Base-by-base conservation (phyloP, 2,888 invertebrate species). In the Orthonevra nobilis region DNA sequence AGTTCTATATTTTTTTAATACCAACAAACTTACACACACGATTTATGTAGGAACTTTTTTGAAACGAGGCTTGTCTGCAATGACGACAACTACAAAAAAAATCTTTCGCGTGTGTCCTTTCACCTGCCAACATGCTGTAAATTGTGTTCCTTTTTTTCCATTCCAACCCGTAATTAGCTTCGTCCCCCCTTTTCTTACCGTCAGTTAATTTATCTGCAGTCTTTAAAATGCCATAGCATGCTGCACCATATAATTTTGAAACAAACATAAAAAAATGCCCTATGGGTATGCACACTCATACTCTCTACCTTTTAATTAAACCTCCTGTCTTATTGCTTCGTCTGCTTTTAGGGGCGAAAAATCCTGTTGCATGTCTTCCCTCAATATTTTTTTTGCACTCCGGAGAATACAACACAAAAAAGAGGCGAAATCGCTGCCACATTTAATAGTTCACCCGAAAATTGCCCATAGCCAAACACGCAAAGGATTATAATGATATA, bases 151-250 rank as follows among this genome's bases (percentile, higher is more conserved):
- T 34, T 38, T 36, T 30, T 69, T 46, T 36, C 32, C n/a, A n/a
- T 60, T 38, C 28, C 32, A 63, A 50, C 58, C 79, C 58, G 50
- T 79, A 79, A 66, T 79, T 79, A 79, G 28, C 56, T 56, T 46
- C 46, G 12, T 23, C 50, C 23, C 44, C 63, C 10, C 9, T 26
- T 60, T 46, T 48, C 34, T 44, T 61, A 60, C 54, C 66, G 50
- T 54, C 72, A 54, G 34, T 61, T 73, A 73, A 79, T 79, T 79
- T 79, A 79, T 79, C 79, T 61, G 72, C 79, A 79, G 79, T 79
- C 66, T 56, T 73, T 61, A 73, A 73, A 73, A 61, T 48, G 32
- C 46, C 79, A 44, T 79, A 66, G 79, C 79, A 79, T 77, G 79
- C 60, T 68, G 79, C 73, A 68, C 54, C 32, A 73, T 56, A 34